phyloP scores from a whole-genome alignment of 1,140 invertebrate species.

The Helicorthomorpha holstii region DNA sequence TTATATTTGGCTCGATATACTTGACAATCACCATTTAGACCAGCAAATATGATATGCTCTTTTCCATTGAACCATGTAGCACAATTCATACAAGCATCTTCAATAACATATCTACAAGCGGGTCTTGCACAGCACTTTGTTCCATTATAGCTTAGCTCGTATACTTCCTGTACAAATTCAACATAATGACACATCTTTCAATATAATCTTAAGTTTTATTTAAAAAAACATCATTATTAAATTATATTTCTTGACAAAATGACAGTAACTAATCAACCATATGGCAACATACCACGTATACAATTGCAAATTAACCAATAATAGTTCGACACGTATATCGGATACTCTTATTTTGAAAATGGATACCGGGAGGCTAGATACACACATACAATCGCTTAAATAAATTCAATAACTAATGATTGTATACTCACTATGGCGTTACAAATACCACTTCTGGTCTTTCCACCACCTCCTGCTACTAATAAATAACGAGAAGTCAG shows the following conservation, averaged over 20 bases:
- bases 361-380: neutral
- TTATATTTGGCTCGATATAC: constrained; percentile 63
- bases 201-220: neutral
- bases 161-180: constrained; percentile 55
- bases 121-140: constrained; percentile 62
- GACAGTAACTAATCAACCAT: too few relatives aligned
- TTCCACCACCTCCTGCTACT: constrained; percentile 86
- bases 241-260: neutral
- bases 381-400: neutral
- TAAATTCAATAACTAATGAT: neutral
- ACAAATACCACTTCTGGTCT: constrained; percentile 81
- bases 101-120: constrained; percentile 71
- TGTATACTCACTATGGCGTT: constrained; percentile 64
- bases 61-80: constrained; percentile 41
- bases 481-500: constrained; percentile 80
- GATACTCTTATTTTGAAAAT: neutral
- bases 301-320: too few relatives aligned
- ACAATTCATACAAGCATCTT: constrained; percentile 80
- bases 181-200: neutral
- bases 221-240: neutral
- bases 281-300: neutral
- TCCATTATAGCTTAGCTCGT: constrained; percentile 69
- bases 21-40: constrained; percentile 80
- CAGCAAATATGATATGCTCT: constrained; percentile 61
- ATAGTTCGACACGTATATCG: too few relatives aligned